phyloP scores from a whole-genome alignment of 2,113 vertebrate species.

The Nothoprocta perdicaria region DNA sequence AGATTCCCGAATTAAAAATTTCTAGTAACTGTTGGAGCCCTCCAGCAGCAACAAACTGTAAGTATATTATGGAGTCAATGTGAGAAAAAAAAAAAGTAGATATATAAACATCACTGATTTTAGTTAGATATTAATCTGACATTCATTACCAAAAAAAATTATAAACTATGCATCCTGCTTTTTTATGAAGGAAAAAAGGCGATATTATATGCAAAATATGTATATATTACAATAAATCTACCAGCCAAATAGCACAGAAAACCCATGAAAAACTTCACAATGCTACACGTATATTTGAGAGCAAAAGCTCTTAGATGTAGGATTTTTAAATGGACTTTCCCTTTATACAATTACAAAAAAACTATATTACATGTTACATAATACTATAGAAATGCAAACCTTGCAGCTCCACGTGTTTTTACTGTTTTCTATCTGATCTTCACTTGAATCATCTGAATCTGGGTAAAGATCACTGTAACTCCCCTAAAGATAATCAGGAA shows the following conservation, averaged over 20 bases:
- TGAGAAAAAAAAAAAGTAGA: constrained; percentile 33
- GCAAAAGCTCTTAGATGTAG: background rate
- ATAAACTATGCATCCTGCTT: background rate
- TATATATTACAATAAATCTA: background rate
- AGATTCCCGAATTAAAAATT: constrained; percentile 96
- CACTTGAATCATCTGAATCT: constrained; percentile 97
- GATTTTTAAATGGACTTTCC: background rate
- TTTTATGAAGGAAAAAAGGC: background rate
- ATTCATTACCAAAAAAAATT: background rate
- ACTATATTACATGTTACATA: background rate
- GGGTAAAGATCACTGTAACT: constrained; percentile 98
- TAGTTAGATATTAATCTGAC: background rate
- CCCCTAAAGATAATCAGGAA: constrained; percentile 79
- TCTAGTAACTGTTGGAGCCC: constrained; percentile 95
- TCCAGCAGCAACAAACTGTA: constrained; percentile 96
- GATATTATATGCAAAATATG: background rate
- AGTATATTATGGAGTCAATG: background rate
- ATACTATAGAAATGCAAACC: constrained; percentile 76
- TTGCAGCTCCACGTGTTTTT: constrained; percentile 99
- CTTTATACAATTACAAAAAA: background rate
- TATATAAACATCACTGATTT: background rate
- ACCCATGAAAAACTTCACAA: background rate
- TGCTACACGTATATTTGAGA: background rate
- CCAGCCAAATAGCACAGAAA: background rate
- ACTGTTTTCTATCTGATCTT: constrained; percentile 99